Percentiles rank a stretch among this genome's conserved stretches.
These are phyloP conservation scores for Ormyrus rosae DNA, from an alignment of 2,888 invertebrate genomes.

Conservation along the genomic window DNA sequence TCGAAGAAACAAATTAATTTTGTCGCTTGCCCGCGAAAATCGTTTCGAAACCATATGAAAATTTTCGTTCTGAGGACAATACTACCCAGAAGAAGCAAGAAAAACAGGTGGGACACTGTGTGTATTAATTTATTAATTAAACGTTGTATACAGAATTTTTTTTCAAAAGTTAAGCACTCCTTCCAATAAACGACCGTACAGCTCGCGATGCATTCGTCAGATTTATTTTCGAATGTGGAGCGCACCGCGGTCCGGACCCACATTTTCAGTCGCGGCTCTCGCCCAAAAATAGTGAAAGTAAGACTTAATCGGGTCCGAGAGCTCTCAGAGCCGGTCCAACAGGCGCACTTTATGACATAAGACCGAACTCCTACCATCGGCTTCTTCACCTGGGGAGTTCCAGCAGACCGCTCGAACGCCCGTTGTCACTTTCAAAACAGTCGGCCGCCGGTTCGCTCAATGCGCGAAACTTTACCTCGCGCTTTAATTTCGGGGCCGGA, in stretches of 20 bases:
- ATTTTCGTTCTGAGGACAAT: neutral
- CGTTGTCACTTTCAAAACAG: conserved; percentile 72
- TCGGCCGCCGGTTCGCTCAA: conserved; percentile 9
- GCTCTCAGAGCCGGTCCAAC: conserved; percentile 62
- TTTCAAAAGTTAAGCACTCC: neutral
- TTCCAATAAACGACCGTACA: too few species aligned
- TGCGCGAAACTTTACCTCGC: neutral
- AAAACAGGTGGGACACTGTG: conserved; percentile 11
- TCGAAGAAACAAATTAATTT: neutral
- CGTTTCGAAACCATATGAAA: neutral
- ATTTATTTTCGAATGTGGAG: neutral
- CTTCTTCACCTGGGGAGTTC: conserved; percentile 52
- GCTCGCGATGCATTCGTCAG: too few species aligned
- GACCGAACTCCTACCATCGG: conserved; percentile 66
- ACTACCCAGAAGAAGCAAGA: conserved; percentile 15
- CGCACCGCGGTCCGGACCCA: neutral
- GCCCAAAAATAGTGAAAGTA: conserved; percentile 70
- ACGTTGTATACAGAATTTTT: neutral
- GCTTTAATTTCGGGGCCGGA: neutral
- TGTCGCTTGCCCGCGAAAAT: neutral
- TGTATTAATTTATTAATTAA: neutral
- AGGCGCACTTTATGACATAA: conserved; percentile 62
- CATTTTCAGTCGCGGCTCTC: neutral
- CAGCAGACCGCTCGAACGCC: conserved; percentile 63
- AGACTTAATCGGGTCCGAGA: conserved; percentile 59